Conservation (phyloP, 2,797 vertebrate genomes). For the Nannoperca obscura region DNA sequence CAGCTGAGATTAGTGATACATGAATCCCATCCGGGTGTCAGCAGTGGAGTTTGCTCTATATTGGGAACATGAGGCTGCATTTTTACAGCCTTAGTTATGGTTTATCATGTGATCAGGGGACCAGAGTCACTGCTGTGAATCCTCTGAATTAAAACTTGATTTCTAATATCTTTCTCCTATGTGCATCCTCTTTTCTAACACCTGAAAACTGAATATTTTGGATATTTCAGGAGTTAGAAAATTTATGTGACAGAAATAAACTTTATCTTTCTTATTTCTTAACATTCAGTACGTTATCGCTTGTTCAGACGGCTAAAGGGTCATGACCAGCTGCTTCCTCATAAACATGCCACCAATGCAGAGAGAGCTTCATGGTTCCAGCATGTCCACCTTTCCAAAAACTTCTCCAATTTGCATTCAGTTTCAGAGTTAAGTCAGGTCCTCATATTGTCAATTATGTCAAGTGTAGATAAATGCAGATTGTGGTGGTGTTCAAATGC, state of each 20-base stretch:
- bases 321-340: conserved; percentile 43
- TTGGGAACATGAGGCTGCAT: conserved; percentile 50
- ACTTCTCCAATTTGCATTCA: conserved; percentile 9
- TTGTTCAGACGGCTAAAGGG: conserved; percentile 17
- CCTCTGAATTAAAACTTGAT: neutral
- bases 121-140: neutral
- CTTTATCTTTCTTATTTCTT: neutral
- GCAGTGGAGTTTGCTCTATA: conserved; percentile 43
- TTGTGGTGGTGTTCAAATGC: neutral
- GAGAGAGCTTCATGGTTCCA: neutral
- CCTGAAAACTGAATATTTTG: neutral
- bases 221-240: neutral
- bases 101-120: neutral
- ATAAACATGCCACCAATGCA: conserved; percentile 29
- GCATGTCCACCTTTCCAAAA: neutral
- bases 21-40: conserved; percentile 52
- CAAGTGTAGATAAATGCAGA: conserved; percentile 3
- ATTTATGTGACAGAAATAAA: neutral
- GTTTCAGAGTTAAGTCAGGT: conserved; percentile 39
- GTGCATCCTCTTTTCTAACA: neutral
- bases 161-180: neutral
- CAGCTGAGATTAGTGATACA: conserved; percentile 51
- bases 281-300: conserved; percentile 39
- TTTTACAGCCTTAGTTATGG: conserved; percentile 15
- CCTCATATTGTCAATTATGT: conserved; percentile 18